Percentiles rank a stretch among this genome's conserved stretches.
Evolutionary conservation across 2,888 invertebrate genomes (phyloP).

Genomic region (Apeira syringaria): DNA sequence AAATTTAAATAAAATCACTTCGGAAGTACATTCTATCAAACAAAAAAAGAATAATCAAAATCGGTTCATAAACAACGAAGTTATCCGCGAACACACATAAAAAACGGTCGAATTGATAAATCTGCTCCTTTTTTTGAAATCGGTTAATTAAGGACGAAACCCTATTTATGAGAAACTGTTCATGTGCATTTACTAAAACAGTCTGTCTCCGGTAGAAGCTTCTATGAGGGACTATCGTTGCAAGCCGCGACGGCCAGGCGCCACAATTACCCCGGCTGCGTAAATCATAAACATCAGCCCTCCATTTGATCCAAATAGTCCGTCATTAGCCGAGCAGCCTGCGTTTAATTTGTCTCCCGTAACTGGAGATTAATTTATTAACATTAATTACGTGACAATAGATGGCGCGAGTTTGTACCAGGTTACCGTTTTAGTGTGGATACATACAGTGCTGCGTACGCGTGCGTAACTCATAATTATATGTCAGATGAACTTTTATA

Average conservation of each 20-base stretch:
- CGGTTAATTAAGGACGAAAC: too few species aligned
- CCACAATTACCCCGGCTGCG: constrained; percentile 78
- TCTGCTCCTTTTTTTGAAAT: too few species aligned
- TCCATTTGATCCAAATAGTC: constrained; percentile 83
- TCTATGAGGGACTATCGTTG: constrained; percentile 18
- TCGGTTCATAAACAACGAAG: too few species aligned
- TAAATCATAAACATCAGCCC: constrained; percentile 84
- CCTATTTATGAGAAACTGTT: too few species aligned
- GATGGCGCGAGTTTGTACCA: constrained; percentile 37
- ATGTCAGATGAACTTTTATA: too few species aligned
- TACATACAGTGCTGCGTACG: background rate
- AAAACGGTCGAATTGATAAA: too few species aligned
- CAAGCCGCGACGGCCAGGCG: constrained; percentile 71
- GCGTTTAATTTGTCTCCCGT: constrained; percentile 82
- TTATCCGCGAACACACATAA: too few species aligned
- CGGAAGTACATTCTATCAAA: too few species aligned
- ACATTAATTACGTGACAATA: constrained; percentile 80
- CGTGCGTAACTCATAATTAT: background rate
- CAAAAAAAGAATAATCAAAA: too few species aligned
- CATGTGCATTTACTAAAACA: too few species aligned
- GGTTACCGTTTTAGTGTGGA: constrained; percentile 1
- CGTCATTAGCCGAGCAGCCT: constrained; percentile 81
- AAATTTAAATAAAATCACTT: too few species aligned
- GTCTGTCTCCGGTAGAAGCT: background rate
- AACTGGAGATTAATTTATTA: constrained; percentile 82